Evolutionary conservation across 2,888 invertebrate species (phyloP), one percentile per base, ranked within the genome.

Genomic region (Lydus trimaculatus): DNA sequence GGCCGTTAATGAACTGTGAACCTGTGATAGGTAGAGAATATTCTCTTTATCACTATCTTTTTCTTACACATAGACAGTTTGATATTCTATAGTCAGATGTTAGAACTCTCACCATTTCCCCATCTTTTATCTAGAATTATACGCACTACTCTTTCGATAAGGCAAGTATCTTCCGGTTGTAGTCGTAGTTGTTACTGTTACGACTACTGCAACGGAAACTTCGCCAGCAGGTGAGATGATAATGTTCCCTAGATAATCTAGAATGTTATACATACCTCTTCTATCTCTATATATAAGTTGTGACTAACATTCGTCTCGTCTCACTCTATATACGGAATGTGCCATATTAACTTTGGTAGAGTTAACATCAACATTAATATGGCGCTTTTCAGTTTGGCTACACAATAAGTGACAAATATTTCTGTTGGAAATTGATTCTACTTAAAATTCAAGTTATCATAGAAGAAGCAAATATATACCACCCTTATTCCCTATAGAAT

Each of bases 1-100:
- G 78, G 79, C 76, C 76, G 79, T 81, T 82, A 83, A 83, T 83
- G 82, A 82, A 82, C 82, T 79, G 83, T 81, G 80, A 82, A 82
- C 77, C 79, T 77, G 83, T 56, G 56, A 56, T 56, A 56, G 56
- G 56, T 56, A 28, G 31, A 28, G 31, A 23, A 66, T 64, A 58
- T 64, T 66, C 60, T 52, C 5, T 43, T 4, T 43, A 33, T 33
- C 1, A 43, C 63, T 56, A 62, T 58, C 63, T 61, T 66, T 66
- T 69, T 69, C 68, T 69, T 33, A 48, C 15, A 36, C 36, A 36
- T 43, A n/a, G 17, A 43, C 17, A 43, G n/a, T 7, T 17, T 17
- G 2, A 11, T 43, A 17, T n/a, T 17, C 36, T 36, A 17, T 56
- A 15, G 28, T 56, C 56, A 56, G 56, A 56, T 56, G 56, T 56